Conservation (phyloP, 2,797 vertebrate genomes). For the Sylvia borin region DNA sequence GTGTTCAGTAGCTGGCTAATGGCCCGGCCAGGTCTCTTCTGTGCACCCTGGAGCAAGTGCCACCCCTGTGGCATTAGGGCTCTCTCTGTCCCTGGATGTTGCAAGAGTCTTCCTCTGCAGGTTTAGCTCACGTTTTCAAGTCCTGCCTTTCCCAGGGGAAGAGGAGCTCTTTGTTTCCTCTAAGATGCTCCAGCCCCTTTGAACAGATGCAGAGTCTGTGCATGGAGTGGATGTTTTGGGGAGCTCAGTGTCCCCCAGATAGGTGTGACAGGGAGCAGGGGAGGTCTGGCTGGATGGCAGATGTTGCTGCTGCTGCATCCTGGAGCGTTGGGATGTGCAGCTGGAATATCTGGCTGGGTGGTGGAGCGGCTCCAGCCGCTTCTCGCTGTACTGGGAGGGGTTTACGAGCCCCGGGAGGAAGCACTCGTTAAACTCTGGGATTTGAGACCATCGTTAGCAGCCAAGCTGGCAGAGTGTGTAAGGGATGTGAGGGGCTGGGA, state of each 20-base stretch:
- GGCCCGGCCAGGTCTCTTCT: not conserved
- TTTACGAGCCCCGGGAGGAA: not conserved
- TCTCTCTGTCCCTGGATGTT: not conserved
- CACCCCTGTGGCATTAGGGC: not conserved
- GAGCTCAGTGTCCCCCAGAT: fast-evolving
- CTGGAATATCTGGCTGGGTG: not conserved
- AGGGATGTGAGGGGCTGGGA: not conserved
- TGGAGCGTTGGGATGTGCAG: not conserved
- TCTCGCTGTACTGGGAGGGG: not conserved
- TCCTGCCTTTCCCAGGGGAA: not conserved
- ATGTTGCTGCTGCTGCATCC: not conserved
- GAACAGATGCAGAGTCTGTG: not conserved
- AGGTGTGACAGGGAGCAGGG: not conserved
- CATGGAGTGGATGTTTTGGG: not conserved
- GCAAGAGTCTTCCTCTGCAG: not conserved
- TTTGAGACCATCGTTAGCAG: not conserved
- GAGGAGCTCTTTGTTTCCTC: not conserved
- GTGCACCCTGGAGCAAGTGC: not conserved
- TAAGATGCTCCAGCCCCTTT: not conserved
- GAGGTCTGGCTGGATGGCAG: not conserved
- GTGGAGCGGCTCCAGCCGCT: not conserved
- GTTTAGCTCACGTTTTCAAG: not conserved
- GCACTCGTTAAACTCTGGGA: not conserved
- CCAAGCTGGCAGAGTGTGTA: not conserved
- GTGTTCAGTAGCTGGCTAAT: fast-evolving